Conservation (phyloP, 2,888 invertebrate species). For the Seladonia tumulorum region DNA sequence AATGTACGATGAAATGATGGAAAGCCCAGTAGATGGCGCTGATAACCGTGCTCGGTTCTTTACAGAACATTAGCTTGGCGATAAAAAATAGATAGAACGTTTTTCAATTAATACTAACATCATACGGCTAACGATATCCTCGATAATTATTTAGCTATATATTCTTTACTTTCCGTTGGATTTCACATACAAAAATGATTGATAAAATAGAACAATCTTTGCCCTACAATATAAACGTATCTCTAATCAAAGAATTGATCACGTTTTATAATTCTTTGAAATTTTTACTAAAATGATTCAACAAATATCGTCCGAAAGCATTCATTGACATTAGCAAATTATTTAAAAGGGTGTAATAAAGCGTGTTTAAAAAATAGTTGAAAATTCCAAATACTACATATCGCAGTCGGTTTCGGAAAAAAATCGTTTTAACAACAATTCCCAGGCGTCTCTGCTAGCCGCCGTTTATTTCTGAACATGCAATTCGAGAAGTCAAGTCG, state of each 20-base stretch:
- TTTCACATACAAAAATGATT: background rate
- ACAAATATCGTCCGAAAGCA: too few relatives aligned
- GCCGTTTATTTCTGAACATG: background rate
- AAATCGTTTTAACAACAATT: background rate
- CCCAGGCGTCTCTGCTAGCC: background rate
- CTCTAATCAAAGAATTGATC: background rate
- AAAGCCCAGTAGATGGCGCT: constrained; percentile 1
- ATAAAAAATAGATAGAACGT: background rate
- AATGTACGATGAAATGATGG: background rate
- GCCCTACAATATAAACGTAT: background rate
- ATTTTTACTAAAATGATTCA: background rate
- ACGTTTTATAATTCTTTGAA: background rate
- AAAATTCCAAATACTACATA: background rate
- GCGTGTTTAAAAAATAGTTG: background rate
- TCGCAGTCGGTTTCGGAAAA: background rate
- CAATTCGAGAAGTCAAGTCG: background rate
- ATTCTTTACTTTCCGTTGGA: background rate
- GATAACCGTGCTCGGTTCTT: background rate
- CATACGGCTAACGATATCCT: background rate
- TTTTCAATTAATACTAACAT: background rate
- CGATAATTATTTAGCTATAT: background rate
- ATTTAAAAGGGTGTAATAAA: background rate
- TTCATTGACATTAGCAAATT: background rate
- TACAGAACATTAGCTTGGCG: background rate
- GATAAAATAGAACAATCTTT: background rate